Percentiles rank a stretch among this genome's conserved stretches.
Conservation (phyloP, 2,797 vertebrate species). For the Enteromius fasciolatus region DNA sequence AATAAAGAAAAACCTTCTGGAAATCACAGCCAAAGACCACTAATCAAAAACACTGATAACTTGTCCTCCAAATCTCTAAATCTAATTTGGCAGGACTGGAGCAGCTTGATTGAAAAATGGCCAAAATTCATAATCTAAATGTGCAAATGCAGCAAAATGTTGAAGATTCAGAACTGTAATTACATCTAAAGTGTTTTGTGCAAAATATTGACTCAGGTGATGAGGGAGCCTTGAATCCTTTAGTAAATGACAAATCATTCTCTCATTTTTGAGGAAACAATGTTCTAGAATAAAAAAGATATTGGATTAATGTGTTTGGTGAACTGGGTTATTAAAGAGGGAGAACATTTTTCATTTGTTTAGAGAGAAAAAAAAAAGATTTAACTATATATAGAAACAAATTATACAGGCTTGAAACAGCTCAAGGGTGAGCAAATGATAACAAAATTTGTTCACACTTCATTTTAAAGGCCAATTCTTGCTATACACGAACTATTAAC, state of each 20-base stretch:
- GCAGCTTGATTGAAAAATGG: not conserved
- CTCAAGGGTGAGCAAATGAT: no score
- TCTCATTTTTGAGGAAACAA: not conserved
- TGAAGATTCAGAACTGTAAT: not conserved
- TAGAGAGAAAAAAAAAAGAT: not conserved
- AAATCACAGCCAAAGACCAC: not conserved
- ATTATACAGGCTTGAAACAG: no score
- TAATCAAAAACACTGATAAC: not conserved
- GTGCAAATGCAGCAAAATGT: not conserved
- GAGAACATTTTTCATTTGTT: not conserved
- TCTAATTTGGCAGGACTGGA: not conserved
- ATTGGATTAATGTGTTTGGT: slow-evolving; percentile 6
- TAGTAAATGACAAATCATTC: slow-evolving; percentile 13
- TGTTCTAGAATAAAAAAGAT: slow-evolving; percentile 4
- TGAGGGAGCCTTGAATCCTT: not conserved
- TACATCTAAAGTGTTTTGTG: not conserved
- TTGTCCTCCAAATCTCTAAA: not conserved
- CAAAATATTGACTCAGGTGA: slow-evolving; percentile 5
- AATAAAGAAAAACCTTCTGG: not conserved
- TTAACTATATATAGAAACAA: not conserved
- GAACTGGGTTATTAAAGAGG: not conserved
- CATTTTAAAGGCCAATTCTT: no score
- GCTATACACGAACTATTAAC: no score
- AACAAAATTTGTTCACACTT: no score
- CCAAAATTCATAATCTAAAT: not conserved